phyloP scores from a whole-genome alignment of 1,140 invertebrate genomes.

The Zaprionus taronus region DNA sequence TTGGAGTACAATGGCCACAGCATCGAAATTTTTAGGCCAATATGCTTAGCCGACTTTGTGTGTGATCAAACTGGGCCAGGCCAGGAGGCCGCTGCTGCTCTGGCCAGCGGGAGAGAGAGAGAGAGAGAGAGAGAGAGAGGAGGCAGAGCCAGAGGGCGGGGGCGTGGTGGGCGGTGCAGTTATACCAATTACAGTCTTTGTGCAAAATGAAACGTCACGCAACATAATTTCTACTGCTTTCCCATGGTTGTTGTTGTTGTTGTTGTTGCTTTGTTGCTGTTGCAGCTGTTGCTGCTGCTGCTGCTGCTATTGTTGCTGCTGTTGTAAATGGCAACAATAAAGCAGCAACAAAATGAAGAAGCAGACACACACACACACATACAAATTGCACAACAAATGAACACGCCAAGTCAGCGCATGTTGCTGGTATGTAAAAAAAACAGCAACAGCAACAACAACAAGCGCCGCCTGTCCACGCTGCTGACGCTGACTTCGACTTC shows the following conservation, averaged over 20 bases:
- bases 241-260: constrained; percentile 48
- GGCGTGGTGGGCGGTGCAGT: not conserved
- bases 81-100: not conserved
- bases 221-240: constrained; percentile 81
- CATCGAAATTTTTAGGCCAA: constrained; percentile 60
- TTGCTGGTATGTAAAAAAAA: constrained; percentile 28
- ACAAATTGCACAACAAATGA: constrained; percentile 76
- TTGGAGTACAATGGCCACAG: constrained; percentile 42
- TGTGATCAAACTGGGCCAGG: constrained; percentile 4
- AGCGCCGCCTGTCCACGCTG: constrained; percentile 19
- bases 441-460: constrained; percentile 22
- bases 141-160: too few species aligned
- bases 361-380: constrained; percentile 34
- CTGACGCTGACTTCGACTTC: not conserved
- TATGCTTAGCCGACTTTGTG: constrained; percentile 66
- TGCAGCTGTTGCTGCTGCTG: not conserved
- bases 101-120: too few species aligned
- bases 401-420: constrained; percentile 59
- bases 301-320: constrained; percentile 5
- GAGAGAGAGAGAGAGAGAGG: not conserved
- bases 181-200: constrained; percentile 73
- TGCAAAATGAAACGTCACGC: constrained; percentile 82
- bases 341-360: constrained; percentile 41
- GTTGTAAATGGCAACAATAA: constrained; percentile 29
- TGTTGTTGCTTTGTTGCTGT: constrained; percentile 19